Evolutionary conservation across 2,797 vertebrate species (phyloP), one percentile per base, ranked within the genome.

Genomic region (Pelodytes ibericus): DNA sequence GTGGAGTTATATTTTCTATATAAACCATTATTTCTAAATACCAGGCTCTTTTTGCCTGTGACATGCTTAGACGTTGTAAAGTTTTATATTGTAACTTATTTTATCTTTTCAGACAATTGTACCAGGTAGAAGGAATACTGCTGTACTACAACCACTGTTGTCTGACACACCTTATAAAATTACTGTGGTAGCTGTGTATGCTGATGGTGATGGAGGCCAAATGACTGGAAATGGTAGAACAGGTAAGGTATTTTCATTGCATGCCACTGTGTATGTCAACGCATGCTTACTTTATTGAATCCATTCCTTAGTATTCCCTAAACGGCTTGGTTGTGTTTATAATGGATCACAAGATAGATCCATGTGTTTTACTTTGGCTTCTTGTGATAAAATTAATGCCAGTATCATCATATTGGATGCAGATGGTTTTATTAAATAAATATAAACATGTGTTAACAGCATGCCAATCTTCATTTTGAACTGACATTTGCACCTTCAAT

Each of bases 101-200:
- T 74, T 84, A 20, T 74, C 41, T 73, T 57, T 84, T n/a, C 88
- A 99, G 98, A 92, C 94, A 1, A 87, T 88, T 20, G 96, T 97
- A 44, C 93, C 94, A 26, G 98, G 97, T 1, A 98, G 96, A 90
- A 94, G 96, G 85, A 99, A 98, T 87, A 99, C 94, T 63, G 95
- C 94, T 62, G 89, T 92, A 58, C 86, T 99, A 36, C 94, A 94
- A 77, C 94, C 94, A 3, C 90, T 99, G 57, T 84, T 88, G 0
- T 87, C 96, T 6, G 96, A 99, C 83, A 99, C 96, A 0, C 95
- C 95, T 0, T 99, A 99, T 87, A 96, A 95, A 93, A 96, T 99
- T 81, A 98, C 93, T 0, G 91, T 99, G 73, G 93, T 95, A 81
- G 94, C 96, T 71, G 61, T 98, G 69, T 99, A 99, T 0, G 90